Base-by-base conservation (phyloP, 2,113 vertebrate species). In the Aix galericulata region DNA sequence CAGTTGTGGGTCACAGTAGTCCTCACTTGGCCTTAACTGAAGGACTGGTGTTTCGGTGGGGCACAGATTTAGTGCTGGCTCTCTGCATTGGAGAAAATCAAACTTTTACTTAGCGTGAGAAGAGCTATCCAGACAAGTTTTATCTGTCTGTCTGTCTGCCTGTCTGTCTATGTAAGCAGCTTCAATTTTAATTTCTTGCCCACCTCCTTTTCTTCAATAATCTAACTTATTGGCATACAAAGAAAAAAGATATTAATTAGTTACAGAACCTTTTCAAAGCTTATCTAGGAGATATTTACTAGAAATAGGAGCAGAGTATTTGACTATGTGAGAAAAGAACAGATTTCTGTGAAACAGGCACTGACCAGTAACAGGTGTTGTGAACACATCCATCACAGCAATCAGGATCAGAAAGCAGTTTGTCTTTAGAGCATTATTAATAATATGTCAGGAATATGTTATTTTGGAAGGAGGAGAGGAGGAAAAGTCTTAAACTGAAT, bases 271-370 rank as follows among this genome's bases (percentile, higher is more conserved):
- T 97, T 97, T 97, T 95, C 95, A 95, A 97, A 97, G 94, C 97
- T 98, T 98, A 98, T 98, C 98, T 97, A 11, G 44, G 64, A 78
- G 60, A 52, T 91, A 95, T 97, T 97, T 95, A 79, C 66, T 95
- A 94, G 90, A 93, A 97, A 96, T 93, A 91, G 93, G 69, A 84
- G 53, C 86, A 91, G 76, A 62, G 93, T 84, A 92, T 93, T 96
- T 94, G 92, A 77, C 81, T 95, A 86, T 91, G 98, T 98, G 98
- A 98, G 98, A 98, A 98, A 97, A 79, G 92, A 97, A 91, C 98
- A 98, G 87, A 92, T 98, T 98, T 98, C 96, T 92, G 53, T 97
- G 96, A 96, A 97, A 89, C 72, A 91, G 72, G 86, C 80, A 90
- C 23, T 42, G 63, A 83, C 58, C 85, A 85, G 75, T 52, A 97